Evolutionary conservation across 2,888 invertebrate genomes (phyloP).

Genomic region (Agriopis marginaria): DNA sequence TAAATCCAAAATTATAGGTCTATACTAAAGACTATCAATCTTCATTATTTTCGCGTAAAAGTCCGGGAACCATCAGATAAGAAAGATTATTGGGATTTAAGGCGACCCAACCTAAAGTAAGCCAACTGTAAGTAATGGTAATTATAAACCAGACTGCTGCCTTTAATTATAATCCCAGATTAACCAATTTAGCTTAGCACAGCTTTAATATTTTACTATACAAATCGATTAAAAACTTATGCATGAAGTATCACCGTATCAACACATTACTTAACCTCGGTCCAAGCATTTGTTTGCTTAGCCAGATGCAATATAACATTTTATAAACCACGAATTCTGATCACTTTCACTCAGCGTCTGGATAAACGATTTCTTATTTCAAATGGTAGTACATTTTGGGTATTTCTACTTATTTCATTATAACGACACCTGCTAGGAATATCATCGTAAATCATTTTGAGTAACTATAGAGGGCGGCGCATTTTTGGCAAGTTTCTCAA

Average conservation of each 20-base stretch:
- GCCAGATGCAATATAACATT: no score
- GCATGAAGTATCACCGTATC: no score
- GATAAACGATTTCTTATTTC: no score
- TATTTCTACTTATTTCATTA: no score
- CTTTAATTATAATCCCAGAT: slow-evolving; percentile 1
- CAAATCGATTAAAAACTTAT: background rate
- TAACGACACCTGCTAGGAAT: background rate
- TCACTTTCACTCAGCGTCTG: no score
- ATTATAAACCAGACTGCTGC: background rate
- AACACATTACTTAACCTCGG: no score
- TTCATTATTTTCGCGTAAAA: slow-evolving; percentile 2
- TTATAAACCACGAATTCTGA: no score
- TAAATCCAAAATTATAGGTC: no score
- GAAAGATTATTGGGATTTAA: background rate
- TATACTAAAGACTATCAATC: background rate
- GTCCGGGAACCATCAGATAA: background rate
- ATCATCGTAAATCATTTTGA: background rate
- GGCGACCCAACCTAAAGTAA: background rate
- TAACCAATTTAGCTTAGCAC: background rate
- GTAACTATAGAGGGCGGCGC: no score
- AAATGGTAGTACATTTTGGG: no score
- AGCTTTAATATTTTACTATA: background rate
- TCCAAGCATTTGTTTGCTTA: no score
- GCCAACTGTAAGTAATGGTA: slow-evolving; percentile 13
- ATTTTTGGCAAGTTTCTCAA: no score